Evolutionary conservation across 2,113 vertebrate species (phyloP).

Genomic region (Oryzias celebensis): DNA sequence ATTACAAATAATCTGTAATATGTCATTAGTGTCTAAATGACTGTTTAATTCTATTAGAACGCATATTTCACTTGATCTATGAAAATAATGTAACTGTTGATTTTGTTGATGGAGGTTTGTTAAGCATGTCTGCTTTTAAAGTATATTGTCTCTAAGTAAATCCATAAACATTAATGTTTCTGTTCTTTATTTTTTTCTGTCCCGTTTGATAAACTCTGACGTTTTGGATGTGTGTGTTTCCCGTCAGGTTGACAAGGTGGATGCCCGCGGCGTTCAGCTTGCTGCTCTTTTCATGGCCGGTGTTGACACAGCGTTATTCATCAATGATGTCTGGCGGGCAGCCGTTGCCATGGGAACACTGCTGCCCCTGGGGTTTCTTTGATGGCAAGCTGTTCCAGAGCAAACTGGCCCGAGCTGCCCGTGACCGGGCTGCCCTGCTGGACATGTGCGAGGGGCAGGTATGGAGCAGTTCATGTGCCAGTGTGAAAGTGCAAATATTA

Average conservation of each 20-base stretch:
- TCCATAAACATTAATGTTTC: too few relatives aligned
- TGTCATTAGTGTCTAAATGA: too few relatives aligned
- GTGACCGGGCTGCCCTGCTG: constrained; percentile 83
- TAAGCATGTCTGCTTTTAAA: neutral
- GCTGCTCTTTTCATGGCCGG: constrained; percentile 92
- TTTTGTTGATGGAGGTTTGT: too few relatives aligned
- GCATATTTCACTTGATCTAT: too few relatives aligned
- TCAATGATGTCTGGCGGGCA: constrained; percentile 92
- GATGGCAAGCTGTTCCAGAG: constrained; percentile 95
- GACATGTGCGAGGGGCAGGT: constrained; percentile 95
- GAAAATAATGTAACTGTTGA: too few relatives aligned
- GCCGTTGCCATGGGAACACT: constrained; percentile 92
- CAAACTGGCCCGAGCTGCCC: constrained; percentile 84
- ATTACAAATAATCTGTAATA: too few relatives aligned
- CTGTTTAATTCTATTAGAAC: too few relatives aligned
- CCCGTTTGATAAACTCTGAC: neutral
- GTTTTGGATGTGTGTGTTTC: constrained; percentile 7
- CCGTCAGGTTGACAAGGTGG: constrained; percentile 88
- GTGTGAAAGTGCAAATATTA: too few relatives aligned
- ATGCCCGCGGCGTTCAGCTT: constrained; percentile 88
- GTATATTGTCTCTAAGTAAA: neutral
- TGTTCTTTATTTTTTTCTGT: neutral
- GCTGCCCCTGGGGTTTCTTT: constrained; percentile 94
- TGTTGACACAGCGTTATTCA: constrained; percentile 89
- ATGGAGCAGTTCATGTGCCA: neutral